Percentiles rank a stretch among this genome's conserved stretches.
Conservation (phyloP, 2,797 vertebrate genomes). For the Emys orbicularis region DNA sequence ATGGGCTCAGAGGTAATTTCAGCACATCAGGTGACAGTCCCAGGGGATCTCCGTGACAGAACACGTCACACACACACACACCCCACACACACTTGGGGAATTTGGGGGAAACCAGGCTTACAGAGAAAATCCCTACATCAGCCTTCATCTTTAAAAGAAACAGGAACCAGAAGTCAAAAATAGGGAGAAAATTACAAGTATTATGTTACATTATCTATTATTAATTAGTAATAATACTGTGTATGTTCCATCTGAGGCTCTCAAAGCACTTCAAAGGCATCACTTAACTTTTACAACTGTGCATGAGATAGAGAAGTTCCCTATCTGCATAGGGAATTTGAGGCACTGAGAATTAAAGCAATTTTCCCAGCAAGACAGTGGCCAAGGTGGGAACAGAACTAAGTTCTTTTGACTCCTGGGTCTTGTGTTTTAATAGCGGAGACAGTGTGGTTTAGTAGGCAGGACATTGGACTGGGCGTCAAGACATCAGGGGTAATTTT, state of each 20-base stretch:
- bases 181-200: not conserved
- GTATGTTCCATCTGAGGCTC: not conserved
- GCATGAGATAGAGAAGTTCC: not conserved
- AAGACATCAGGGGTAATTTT: not conserved
- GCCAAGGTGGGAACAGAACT: not conserved
- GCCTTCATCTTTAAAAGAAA: not conserved
- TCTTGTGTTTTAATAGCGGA: not conserved
- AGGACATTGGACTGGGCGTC: not conserved
- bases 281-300: not conserved
- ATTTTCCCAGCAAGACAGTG: not conserved
- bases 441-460: not conserved
- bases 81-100: not conserved
- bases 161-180: not conserved
- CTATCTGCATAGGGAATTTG: not conserved
- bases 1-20: too few relatives aligned
- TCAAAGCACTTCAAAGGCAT: not conserved
- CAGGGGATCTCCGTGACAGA: too few relatives aligned
- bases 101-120: not conserved
- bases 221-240: not conserved
- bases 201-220: not conserved
- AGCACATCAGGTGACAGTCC: too few relatives aligned
- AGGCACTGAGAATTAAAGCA: not conserved
- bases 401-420: not conserved
- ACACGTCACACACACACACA: not conserved
- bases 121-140: not conserved